Percentiles rank a stretch among this genome's conserved stretches.
phyloP scores from a whole-genome alignment of 2,113 vertebrate genomes.

The Toxotes jaculatrix region DNA sequence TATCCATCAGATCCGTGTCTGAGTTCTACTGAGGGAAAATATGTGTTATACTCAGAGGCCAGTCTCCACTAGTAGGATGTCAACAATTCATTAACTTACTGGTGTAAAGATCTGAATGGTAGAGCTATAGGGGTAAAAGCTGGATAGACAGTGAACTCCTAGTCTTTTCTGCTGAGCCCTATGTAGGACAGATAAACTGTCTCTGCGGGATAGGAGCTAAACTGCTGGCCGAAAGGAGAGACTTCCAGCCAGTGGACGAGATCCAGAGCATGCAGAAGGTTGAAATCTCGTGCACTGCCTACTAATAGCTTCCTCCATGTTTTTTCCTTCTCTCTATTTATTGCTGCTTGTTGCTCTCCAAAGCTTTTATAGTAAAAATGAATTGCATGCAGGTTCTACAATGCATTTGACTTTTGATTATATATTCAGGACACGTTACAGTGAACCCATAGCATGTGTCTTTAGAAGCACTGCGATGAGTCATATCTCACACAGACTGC shows the following conservation, averaged over 20 bases:
- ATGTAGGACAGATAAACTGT: conserved; percentile 38
- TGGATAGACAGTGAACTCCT: not conserved
- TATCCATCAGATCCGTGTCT: conserved; percentile 3
- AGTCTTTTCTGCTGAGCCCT: conserved; percentile 29
- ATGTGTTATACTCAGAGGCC: not conserved
- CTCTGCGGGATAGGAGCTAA: conserved; percentile 43
- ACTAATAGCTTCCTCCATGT: conserved; percentile 32
- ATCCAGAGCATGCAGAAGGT: conserved; percentile 54
- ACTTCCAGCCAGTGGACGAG: conserved; percentile 46
- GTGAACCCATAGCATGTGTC: not conserved
- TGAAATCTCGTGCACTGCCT: conserved; percentile 19
- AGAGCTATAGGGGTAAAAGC: not conserved
- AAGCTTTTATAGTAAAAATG: not conserved
- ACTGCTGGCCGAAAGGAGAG: conserved; percentile 44
- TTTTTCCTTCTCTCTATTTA: not conserved
- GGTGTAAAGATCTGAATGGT: conserved; percentile 23
- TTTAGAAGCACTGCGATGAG: not conserved
- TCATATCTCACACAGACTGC: not conserved
- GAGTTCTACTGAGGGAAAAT: conserved; percentile 13
- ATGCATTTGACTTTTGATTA: not conserved
- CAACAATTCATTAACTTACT: conserved; percentile 1
- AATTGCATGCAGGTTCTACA: not conserved
- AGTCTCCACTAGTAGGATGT: not conserved
- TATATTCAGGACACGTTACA: not conserved
- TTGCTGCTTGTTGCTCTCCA: conserved; percentile 14